phyloP scores from a whole-genome alignment of 53 echinoderm and acorn worm genomes.

The Mesocentrotus franciscanus region DNA sequence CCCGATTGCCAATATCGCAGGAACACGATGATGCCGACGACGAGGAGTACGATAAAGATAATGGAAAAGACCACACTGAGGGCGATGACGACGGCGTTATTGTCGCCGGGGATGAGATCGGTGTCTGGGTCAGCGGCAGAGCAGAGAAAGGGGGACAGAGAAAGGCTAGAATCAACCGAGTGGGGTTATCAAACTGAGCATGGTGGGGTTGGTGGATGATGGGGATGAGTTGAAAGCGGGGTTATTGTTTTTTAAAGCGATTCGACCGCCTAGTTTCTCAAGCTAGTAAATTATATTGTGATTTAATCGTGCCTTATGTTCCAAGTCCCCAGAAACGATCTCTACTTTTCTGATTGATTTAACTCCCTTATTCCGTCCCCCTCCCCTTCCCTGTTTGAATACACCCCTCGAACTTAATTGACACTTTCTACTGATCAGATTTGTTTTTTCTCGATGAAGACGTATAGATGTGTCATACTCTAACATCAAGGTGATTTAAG shows the following conservation, averaged over 20 bases:
- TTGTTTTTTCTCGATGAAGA: too few species aligned
- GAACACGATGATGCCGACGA: constrained; percentile 35
- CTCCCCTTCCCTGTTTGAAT: neutral
- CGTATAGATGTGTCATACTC: too few species aligned
- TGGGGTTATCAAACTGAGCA: constrained; percentile 46
- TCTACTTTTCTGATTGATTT: neutral
- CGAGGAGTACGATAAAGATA: constrained; percentile 43
- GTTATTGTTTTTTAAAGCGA: neutral
- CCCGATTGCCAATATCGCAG: constrained; percentile 35
- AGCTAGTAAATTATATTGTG: neutral
- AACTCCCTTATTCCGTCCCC: neutral
- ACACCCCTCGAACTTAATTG: too few species aligned
- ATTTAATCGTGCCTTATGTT: too few species aligned
- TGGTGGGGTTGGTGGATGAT: neutral
- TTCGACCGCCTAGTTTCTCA: neutral
- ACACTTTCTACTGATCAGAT: too few species aligned
- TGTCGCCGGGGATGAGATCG: neutral
- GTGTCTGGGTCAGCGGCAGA: neutral
- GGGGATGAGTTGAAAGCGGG: neutral
- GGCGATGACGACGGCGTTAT: constrained; percentile 46
- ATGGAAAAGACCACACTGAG: constrained; percentile 37
- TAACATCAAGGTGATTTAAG: too few species aligned
- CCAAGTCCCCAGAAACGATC: too few species aligned
- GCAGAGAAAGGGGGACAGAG: constrained; percentile 66
- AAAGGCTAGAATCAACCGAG: constrained; percentile 65